Evolutionary conservation across 2,113 vertebrate genomes (phyloP).

Genomic region (Callospermophilus lateralis): DNA sequence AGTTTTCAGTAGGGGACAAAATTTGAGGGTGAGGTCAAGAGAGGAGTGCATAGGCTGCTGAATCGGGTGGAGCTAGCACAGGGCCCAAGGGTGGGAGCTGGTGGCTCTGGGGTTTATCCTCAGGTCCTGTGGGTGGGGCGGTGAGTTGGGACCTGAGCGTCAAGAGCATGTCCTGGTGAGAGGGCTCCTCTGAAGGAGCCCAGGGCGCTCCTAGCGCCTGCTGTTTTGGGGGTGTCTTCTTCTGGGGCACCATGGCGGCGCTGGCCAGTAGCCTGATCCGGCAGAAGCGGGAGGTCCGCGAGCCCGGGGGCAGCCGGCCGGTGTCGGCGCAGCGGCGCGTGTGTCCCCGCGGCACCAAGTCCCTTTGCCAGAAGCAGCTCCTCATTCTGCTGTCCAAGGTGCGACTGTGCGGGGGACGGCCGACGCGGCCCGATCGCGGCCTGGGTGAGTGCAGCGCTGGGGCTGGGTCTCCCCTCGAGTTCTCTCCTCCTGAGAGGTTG

Average conservation of each 20-base stretch:
- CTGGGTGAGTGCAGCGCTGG: conserved; percentile 88
- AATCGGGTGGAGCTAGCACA: background rate
- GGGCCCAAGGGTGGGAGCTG: conserved; percentile 52
- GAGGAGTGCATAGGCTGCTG: conserved; percentile 25
- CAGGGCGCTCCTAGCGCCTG: conserved; percentile 41
- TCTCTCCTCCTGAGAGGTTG: conserved; percentile 51
- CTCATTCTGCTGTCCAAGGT: conserved; percentile 95
- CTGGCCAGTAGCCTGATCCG: conserved; percentile 95
- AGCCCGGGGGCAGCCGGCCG: conserved; percentile 92
- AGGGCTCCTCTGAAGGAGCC: conserved; percentile 66
- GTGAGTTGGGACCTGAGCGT: conserved; percentile 10
- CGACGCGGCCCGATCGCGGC: conserved; percentile 90
- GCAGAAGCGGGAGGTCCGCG: conserved; percentile 94
- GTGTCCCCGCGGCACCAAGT: conserved; percentile 95
- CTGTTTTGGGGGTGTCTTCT: conserved; percentile 78
- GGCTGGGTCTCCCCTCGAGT: conserved; percentile 40
- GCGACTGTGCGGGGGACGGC: conserved; percentile 93
- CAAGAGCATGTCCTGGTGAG: conserved; percentile 81
- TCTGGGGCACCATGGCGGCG: conserved; percentile 91
- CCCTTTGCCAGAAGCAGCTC: conserved; percentile 95
- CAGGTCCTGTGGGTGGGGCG: conserved; percentile 56
- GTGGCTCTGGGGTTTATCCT: background rate
- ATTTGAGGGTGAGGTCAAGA: conserved; percentile 52
- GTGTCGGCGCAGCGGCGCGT: conserved; percentile 92
- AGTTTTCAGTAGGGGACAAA: conserved; percentile 32